A percentile compares a stretch with the other conserved stretches of the same genome.
Conservation (phyloP, 2,797 vertebrate species). For the Gila robusta region DNA sequence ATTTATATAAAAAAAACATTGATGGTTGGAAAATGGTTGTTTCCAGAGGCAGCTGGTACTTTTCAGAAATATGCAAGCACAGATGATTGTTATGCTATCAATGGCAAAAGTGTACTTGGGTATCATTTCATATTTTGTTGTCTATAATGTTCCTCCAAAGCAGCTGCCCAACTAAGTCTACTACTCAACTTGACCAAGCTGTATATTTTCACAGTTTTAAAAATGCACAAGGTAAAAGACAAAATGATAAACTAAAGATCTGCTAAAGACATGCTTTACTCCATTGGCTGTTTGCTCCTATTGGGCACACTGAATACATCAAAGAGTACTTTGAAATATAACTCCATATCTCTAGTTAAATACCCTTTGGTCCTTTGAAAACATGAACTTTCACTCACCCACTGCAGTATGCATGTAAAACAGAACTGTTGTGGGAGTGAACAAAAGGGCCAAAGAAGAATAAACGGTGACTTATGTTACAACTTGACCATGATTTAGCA, state of each 20-base stretch:
- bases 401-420: not conserved
- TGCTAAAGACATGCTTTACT: not conserved
- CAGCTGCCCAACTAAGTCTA: not conserved
- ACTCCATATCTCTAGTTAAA: not conserved
- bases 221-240: not conserved
- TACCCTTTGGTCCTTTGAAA: conserved; percentile 10
- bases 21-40: not conserved
- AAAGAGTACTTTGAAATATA: not conserved
- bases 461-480: not conserved
- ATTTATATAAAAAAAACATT: not conserved
- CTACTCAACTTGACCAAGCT: not conserved
- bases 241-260: not conserved
- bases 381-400: conserved; percentile 21
- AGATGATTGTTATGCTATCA: not conserved
- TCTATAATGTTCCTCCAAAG: not conserved
- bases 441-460: not conserved
- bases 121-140: not conserved
- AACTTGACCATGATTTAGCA: not conserved
- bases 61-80: not conserved
- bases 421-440: not conserved
- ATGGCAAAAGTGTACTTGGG: not conserved
- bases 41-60: not conserved
- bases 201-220: not conserved
- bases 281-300: not conserved
- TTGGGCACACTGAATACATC: not conserved